phyloP scores from a whole-genome alignment of 2,888 invertebrate genomes.

The Theristus sp. region DNA sequence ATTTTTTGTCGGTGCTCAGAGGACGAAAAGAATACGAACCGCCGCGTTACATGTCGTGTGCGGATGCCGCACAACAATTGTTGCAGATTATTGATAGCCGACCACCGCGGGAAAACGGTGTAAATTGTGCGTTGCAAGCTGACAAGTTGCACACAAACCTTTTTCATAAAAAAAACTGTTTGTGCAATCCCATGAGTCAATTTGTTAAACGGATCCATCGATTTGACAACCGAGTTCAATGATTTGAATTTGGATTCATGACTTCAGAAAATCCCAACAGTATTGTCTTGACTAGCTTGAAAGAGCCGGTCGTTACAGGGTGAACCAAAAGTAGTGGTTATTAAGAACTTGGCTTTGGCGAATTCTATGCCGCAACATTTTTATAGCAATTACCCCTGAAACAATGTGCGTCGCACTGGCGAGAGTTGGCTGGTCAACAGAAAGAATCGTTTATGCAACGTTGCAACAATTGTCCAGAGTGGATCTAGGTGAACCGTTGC shows the following conservation, averaged over 20 bases:
- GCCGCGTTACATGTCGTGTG: constrained; percentile 74
- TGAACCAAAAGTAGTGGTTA: too few species aligned
- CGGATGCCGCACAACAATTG: constrained; percentile 66
- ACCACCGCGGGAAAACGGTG: too few species aligned
- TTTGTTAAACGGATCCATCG: neutral
- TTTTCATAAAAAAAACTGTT: too few species aligned
- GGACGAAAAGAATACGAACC: constrained; percentile 77
- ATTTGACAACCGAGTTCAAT: constrained; percentile 2
- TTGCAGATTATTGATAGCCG: constrained; percentile 46
- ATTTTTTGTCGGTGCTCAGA: constrained; percentile 20
- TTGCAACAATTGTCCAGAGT: constrained; percentile 53
- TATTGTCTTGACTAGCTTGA: constrained; percentile 35
- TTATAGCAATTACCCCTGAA: too few species aligned
- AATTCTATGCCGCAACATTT: too few species aligned
- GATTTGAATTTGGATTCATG: too few species aligned
- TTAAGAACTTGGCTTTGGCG: too few species aligned
- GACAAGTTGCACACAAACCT: too few species aligned
- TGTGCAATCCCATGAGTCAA: too few species aligned
- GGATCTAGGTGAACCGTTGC: constrained; percentile 66
- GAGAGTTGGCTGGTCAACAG: constrained; percentile 63
- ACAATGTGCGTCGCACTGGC: constrained; percentile 67
- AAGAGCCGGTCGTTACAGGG: too few species aligned
- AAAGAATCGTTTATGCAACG: constrained; percentile 54
- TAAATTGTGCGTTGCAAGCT: too few species aligned
- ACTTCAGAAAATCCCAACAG: too few species aligned